Evolutionary conservation across 2,888 invertebrate genomes (phyloP).

Genomic region (Drepana falcataria): DNA sequence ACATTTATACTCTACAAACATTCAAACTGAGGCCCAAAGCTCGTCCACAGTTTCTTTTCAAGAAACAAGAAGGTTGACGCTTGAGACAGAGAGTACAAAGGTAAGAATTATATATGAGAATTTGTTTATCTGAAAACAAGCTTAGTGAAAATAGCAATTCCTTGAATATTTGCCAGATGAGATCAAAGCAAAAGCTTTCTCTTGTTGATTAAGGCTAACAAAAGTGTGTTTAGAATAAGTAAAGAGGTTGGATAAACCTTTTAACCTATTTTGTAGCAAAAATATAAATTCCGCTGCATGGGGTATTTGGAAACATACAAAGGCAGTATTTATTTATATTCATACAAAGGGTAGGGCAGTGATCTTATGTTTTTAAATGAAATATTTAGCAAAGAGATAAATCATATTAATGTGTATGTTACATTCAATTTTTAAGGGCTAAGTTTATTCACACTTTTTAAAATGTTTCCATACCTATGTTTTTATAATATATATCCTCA

Average conservation of each 20-base stretch:
- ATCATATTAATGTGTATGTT: no score
- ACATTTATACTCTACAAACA: no score
- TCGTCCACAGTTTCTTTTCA: no score
- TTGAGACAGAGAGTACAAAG: background rate
- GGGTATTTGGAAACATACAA: background rate
- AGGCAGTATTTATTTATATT: no score
- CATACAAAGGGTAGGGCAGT: no score
- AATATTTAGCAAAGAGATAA: no score
- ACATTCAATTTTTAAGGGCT: no score
- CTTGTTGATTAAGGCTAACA: slow-evolving; percentile 41
- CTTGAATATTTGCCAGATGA: slow-evolving; percentile 26
- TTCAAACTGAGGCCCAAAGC: no score
- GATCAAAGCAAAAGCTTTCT: slow-evolving; percentile 39
- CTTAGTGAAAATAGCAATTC: slow-evolving; percentile 15
- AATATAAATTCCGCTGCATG: background rate
- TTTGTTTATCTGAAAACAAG: slow-evolving; percentile 6
- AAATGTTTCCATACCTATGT: no score
- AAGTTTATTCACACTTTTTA: no score
- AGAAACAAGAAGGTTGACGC: background rate
- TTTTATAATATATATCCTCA: no score
- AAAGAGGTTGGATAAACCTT: slow-evolving; percentile 28
- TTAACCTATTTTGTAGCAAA: slow-evolving; percentile 7
- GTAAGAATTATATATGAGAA: background rate
- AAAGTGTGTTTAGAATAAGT: slow-evolving; percentile 37
- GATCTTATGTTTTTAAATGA: no score